Conservation (phyloP, 2,797 vertebrate genomes). For the Takifugu rubripes region DNA sequence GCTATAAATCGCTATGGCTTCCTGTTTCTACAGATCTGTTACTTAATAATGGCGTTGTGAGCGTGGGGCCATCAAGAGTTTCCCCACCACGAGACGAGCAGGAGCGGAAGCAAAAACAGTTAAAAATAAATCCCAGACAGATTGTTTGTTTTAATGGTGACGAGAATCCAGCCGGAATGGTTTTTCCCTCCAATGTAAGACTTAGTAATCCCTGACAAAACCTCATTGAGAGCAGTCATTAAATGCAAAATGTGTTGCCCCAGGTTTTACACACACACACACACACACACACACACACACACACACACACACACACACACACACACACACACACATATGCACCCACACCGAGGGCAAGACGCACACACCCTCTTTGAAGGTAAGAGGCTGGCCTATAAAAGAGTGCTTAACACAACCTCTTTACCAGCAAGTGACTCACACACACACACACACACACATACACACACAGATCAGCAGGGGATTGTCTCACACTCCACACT, state of each 20-base stretch:
- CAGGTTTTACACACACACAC: constrained; percentile 30
- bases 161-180: constrained; percentile 23
- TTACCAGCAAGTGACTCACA: constrained; percentile 36
- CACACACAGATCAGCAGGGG: constrained; percentile 39
- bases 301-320: constrained; percentile 22
- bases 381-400: constrained; percentile 68
- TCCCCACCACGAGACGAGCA: constrained; percentile 2
- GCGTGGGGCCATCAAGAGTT: neutral
- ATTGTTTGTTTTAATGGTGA: constrained; percentile 29
- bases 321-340: constrained; percentile 4
- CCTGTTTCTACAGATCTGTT: too few species aligned
- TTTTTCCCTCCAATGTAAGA: neutral
- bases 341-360: constrained; percentile 6
- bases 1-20: too few species aligned
- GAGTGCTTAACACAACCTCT: constrained; percentile 49
- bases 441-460: constrained; percentile 31
- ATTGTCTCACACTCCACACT: constrained; percentile 36
- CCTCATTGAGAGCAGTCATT: constrained; percentile 8
- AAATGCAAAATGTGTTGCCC: constrained; percentile 41
- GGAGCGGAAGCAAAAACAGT: constrained; percentile 34
- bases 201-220: constrained; percentile 19
- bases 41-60: too few species aligned
- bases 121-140: neutral
- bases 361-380: constrained; percentile 14
- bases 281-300: constrained; percentile 24